Percentiles rank a stretch among this genome's conserved stretches.
Conservation (phyloP, 2,888 invertebrate species). For the Tholera decimalis region DNA sequence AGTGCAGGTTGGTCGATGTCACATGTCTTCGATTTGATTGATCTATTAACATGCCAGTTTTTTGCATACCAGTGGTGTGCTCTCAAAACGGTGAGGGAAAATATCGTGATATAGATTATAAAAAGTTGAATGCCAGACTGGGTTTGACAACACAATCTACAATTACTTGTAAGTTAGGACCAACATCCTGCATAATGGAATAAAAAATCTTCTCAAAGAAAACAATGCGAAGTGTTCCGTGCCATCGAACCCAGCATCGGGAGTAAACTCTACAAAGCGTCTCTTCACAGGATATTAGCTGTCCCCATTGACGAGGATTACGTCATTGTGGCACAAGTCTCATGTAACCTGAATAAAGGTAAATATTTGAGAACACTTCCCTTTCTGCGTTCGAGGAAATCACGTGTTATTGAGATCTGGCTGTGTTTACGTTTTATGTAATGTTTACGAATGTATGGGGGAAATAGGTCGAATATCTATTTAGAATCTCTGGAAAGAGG, state of each 20-base stretch:
- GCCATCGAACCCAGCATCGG: constrained; percentile 14
- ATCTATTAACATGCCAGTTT: too few species aligned
- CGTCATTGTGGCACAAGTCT: constrained; percentile 31
- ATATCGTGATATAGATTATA: too few species aligned
- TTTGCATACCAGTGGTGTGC: too few species aligned
- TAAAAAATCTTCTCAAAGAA: not conserved
- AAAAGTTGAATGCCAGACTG: too few species aligned
- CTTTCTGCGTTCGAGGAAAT: constrained; percentile 52
- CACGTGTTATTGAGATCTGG: constrained; percentile 21
- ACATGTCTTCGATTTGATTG: too few species aligned
- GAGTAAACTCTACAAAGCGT: constrained; percentile 21
- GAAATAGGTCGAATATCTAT: constrained; percentile 1
- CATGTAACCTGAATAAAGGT: constrained; percentile 50
- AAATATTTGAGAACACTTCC: constrained; percentile 42
- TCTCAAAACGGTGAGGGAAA: too few species aligned
- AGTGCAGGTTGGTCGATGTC: too few species aligned
- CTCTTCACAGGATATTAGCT: constrained; percentile 65
- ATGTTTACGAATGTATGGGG: not conserved
- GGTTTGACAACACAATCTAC: too few species aligned
- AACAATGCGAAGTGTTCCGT: constrained; percentile 15
- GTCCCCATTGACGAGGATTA: constrained; percentile 55
- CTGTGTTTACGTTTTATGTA: constrained; percentile 34
- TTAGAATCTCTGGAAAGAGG: not conserved
- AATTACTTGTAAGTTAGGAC: too few species aligned
- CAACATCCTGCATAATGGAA: not conserved